Evolutionary conservation across 2,113 vertebrate genomes (phyloP).

Genomic region (Neomonachus schauinslandi): DNA sequence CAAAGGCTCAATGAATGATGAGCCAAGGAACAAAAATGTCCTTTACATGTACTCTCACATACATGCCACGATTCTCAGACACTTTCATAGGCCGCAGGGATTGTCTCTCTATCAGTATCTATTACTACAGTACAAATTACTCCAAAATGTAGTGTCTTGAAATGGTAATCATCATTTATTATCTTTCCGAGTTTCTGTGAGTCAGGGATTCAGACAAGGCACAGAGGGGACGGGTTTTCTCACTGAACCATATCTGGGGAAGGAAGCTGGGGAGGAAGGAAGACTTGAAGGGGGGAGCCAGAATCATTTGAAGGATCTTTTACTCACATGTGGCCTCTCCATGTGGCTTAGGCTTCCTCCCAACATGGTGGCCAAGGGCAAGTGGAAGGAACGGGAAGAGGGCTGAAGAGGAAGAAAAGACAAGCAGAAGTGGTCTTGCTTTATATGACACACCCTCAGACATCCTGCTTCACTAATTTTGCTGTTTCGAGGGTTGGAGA

Average conservation of each 20-base stretch:
- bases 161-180: too few species aligned
- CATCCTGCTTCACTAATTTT: too few species aligned
- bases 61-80: fast-evolving
- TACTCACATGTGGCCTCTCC: background rate
- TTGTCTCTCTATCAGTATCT: background rate
- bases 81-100: background rate
- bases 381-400: background rate
- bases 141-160: background rate
- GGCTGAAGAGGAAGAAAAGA: background rate
- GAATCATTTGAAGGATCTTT: background rate
- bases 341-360: background rate
- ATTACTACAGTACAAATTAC: background rate
- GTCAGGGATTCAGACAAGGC: background rate
- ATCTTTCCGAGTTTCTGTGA: background rate
- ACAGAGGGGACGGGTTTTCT: too few species aligned
- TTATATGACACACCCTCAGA: background rate
- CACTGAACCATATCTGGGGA: fast-evolving
- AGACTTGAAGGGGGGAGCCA: background rate
- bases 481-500: background rate
- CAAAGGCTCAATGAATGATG: background rate
- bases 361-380: background rate
- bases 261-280: too few species aligned
- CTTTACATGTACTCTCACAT: background rate
- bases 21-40: background rate
- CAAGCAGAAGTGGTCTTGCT: background rate